phyloP scores from a whole-genome alignment of 2,113 vertebrate genomes.

The Terrapene triunguis region DNA sequence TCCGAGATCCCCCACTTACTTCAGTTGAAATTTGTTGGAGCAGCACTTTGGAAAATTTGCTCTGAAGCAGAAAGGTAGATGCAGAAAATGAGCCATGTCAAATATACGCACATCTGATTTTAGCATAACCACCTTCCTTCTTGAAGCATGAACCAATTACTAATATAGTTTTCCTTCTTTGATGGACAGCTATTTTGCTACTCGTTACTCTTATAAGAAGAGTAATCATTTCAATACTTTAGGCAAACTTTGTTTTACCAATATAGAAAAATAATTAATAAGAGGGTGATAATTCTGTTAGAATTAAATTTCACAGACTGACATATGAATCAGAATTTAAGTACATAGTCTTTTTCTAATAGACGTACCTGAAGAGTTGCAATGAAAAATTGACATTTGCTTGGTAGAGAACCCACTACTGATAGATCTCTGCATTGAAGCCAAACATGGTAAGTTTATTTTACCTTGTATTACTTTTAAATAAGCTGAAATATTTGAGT shows the following conservation, averaged over 20 bases:
- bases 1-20: neutral
- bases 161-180: neutral
- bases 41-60: neutral
- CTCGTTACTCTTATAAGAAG: neutral
- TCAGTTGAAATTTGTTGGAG: neutral
- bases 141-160: neutral
- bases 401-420: neutral
- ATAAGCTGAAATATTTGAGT: neutral
- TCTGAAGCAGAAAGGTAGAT: neutral
- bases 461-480: neutral
- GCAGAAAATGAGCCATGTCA: neutral
- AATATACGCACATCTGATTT: neutral
- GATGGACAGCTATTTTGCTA: neutral
- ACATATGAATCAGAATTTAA: neutral
- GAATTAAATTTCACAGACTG: neutral
- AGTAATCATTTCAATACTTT: neutral
- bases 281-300: neutral
- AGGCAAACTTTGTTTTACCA: neutral
- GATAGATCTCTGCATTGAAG: neutral
- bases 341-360: neutral
- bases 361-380: neutral
- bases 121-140: neutral
- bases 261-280: neutral
- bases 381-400: conserved; percentile 13
- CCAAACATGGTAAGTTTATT: neutral